Evolutionary conservation across 2,888 invertebrate species (phyloP).

Genomic region (Helobdella robusta): DNA sequence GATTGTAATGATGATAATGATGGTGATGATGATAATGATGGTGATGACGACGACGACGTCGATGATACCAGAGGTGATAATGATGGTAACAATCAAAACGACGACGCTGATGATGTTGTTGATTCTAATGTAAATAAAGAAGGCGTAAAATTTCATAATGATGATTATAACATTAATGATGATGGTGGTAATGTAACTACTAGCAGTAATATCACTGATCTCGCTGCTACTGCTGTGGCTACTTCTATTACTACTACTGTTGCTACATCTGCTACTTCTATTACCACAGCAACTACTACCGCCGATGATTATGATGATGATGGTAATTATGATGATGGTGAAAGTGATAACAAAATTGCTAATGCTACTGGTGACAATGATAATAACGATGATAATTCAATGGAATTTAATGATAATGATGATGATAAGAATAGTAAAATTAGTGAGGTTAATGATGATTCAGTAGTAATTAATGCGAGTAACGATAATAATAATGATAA

Average conservation of each 20-base stretch:
- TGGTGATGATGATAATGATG: not conserved
- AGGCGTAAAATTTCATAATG: not conserved
- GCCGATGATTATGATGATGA: too few species aligned
- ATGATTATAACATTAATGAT: slow-evolving; percentile 1
- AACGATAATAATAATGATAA: not conserved
- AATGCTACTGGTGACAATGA: not conserved
- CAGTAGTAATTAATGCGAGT: not conserved
- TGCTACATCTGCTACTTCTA: too few species aligned
- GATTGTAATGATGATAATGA: not conserved
- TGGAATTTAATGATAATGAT: not conserved
- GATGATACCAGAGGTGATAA: not conserved
- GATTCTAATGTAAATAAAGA: not conserved
- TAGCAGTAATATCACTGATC: too few species aligned
- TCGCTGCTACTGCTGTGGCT: too few species aligned
- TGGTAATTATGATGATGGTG: slow-evolving; percentile 20
- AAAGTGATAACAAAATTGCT: not conserved
- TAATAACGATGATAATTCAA: not conserved
- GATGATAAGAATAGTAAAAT: not conserved
- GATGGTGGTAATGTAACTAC: too few species aligned
- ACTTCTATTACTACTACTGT: too few species aligned
- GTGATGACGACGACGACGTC: not conserved
- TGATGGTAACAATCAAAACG: not conserved
- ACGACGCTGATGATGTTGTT: slow-evolving; percentile 1
- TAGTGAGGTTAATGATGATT: not conserved
- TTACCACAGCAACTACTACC: too few species aligned